A percentile compares a stretch with the other conserved stretches of the same genome.
Evolutionary conservation across 2,888 invertebrate genomes (phyloP).

Genomic region (Brenthis daphne): DNA sequence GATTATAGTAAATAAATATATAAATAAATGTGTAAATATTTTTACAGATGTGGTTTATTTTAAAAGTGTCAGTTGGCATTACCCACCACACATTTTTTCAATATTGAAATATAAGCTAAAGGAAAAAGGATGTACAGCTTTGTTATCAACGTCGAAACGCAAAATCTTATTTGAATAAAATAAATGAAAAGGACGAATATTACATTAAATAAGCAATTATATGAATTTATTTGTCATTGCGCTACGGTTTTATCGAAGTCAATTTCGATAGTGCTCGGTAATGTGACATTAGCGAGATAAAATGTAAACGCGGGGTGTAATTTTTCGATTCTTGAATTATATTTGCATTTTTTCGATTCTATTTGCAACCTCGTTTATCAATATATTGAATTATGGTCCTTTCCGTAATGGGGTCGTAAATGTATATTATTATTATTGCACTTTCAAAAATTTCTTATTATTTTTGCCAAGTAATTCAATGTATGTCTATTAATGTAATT

Average conservation of each 20-base stretch:
- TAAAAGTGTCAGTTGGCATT: too few species aligned
- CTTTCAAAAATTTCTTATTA: background rate
- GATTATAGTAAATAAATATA: too few species aligned
- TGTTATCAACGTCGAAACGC: background rate
- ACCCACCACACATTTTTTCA: too few species aligned
- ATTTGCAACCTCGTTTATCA: slow-evolving; percentile 48
- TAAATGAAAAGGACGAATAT: slow-evolving; percentile 46
- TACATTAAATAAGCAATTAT: slow-evolving; percentile 70
- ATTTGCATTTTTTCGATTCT: slow-evolving; percentile 64
- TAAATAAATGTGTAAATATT: too few species aligned
- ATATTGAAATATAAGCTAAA: too few species aligned
- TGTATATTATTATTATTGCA: background rate
- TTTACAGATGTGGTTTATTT: too few species aligned
- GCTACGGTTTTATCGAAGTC: slow-evolving; percentile 71
- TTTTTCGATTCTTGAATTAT: slow-evolving; percentile 58
- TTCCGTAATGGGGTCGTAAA: slow-evolving; percentile 11
- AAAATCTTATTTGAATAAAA: slow-evolving; percentile 43
- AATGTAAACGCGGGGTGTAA: slow-evolving; percentile 63
- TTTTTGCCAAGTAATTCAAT: background rate
- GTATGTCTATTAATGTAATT: too few species aligned
- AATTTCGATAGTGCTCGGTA: slow-evolving; percentile 74
- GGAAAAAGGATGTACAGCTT: too few species aligned
- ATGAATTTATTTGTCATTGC: slow-evolving; percentile 70
- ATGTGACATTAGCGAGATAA: slow-evolving; percentile 63
- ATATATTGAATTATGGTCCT: slow-evolving; percentile 26